These are phyloP conservation scores for Falco peregrinus DNA, from an alignment of 2,797 vertebrate species.

Conservation along the genomic window DNA sequence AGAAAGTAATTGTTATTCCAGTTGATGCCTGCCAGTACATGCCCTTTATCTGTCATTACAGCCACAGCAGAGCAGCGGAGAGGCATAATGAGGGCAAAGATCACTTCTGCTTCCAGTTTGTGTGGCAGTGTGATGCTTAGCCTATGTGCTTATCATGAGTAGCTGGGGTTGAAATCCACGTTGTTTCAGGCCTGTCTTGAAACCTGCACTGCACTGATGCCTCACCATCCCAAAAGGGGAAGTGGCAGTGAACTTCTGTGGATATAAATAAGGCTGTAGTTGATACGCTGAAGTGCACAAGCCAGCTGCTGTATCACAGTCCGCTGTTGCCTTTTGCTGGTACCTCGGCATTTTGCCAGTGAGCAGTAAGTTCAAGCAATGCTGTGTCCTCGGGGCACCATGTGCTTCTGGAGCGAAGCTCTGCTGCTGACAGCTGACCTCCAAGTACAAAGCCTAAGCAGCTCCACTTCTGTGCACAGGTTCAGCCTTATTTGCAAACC, in stretches of 20 bases:
- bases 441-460: background rate
- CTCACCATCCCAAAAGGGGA: background rate
- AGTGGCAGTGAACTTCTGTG: background rate
- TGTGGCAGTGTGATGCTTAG: accelerated
- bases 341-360: accelerated
- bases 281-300: background rate
- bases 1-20: background rate
- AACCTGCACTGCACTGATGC: background rate
- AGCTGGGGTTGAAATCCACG: background rate
- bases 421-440: background rate
- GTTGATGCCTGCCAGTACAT: background rate
- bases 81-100: constrained; percentile 23
- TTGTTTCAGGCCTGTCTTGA: background rate
- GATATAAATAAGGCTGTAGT: background rate
- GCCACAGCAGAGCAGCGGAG: background rate
- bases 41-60: constrained; percentile 15
- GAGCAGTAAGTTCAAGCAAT: background rate
- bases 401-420: background rate
- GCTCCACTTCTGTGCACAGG: background rate
- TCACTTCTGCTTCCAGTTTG: background rate
- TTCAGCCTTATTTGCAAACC: background rate
- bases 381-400: accelerated
- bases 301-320: accelerated
- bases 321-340: accelerated
- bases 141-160: background rate